Conservation (phyloP, 1,140 invertebrate genomes). For the Eubasilissa regina region DNA sequence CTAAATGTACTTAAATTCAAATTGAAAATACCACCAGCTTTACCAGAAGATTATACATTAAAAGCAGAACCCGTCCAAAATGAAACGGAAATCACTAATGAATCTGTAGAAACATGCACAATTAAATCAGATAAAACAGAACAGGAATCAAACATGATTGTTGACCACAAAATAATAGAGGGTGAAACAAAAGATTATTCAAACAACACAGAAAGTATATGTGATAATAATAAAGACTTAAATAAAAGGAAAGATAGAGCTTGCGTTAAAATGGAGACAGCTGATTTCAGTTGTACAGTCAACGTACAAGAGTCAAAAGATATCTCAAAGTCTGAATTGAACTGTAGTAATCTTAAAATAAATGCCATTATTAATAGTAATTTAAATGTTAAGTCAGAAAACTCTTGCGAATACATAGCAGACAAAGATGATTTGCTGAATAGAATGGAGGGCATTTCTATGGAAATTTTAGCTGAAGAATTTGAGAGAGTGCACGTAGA, state of each 20-base stretch:
- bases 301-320: constrained; percentile 45
- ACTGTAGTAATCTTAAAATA: constrained; percentile 48
- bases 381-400: constrained; percentile 45
- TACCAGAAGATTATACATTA: background rate
- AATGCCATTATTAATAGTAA: constrained; percentile 52
- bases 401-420: background rate
- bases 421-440: background rate
- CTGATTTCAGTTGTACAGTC: constrained; percentile 50
- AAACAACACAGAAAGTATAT: background rate
- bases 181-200: background rate
- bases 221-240: background rate
- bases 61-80: background rate
- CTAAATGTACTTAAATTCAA: constrained; percentile 57
- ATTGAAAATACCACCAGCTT: constrained; percentile 39
- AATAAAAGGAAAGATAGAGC: background rate
- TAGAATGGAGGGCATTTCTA: constrained; percentile 40
- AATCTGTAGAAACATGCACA: background rate
- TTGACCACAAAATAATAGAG: constrained; percentile 7
- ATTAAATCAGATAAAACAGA: constrained; percentile 19
- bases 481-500: constrained; percentile 57
- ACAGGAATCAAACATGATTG: background rate
- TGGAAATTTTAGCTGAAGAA: constrained; percentile 54
- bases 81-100: background rate
- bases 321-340: constrained; percentile 44
- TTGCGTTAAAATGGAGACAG: constrained; percentile 45